Conservation (phyloP, 1,140 invertebrate species). For the Drosophila parvula region DNA sequence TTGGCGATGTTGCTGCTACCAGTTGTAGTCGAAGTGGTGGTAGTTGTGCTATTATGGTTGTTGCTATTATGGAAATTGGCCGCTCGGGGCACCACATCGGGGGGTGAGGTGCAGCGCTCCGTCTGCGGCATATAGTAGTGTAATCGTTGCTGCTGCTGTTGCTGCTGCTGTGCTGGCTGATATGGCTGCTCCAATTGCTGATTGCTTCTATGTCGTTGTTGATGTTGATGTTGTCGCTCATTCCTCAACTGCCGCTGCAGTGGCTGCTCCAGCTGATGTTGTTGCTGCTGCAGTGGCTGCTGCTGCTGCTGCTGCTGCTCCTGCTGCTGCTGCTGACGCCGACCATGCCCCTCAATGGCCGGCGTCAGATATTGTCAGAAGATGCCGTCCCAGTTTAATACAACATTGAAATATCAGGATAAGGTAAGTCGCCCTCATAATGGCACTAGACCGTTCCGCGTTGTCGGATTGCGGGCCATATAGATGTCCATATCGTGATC, state of each 20-base stretch:
- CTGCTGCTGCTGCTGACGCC: slow-evolving; percentile 59
- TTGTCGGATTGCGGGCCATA: slow-evolving; percentile 94
- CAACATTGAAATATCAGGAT: slow-evolving; percentile 84
- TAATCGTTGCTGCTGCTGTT: slow-evolving; percentile 68
- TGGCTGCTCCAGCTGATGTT: slow-evolving; percentile 28
- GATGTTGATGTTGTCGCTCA: slow-evolving; percentile 42
- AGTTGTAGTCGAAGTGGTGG: slow-evolving; percentile 16
- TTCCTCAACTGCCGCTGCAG: slow-evolving; percentile 30
- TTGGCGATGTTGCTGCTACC: slow-evolving; percentile 22
- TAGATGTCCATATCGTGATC: slow-evolving; percentile 98
- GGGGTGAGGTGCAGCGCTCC: slow-evolving; percentile 76
- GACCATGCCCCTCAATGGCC: slow-evolving; percentile 56
- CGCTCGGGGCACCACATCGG: slow-evolving; percentile 77
- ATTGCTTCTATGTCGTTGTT: slow-evolving; percentile 75
- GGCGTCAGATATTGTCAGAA: slow-evolving; percentile 83
- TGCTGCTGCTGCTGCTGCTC: slow-evolving; percentile 33
- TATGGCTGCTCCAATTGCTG: slow-evolving; percentile 74
- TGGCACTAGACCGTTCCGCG: slow-evolving; percentile 92
- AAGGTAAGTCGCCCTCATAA: slow-evolving; percentile 87
- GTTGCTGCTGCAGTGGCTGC: slow-evolving; percentile 35
- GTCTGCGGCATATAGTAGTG: slow-evolving; percentile 65
- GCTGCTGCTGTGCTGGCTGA: slow-evolving; percentile 59
- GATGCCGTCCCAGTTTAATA: slow-evolving; percentile 83
- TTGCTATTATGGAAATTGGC: slow-evolving; percentile 76
- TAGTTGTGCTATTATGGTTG: slow-evolving; percentile 24